These are phyloP conservation scores for Varecia variegata DNA, from an alignment of 2,797 vertebrate genomes.

Conservation along the genomic window DNA sequence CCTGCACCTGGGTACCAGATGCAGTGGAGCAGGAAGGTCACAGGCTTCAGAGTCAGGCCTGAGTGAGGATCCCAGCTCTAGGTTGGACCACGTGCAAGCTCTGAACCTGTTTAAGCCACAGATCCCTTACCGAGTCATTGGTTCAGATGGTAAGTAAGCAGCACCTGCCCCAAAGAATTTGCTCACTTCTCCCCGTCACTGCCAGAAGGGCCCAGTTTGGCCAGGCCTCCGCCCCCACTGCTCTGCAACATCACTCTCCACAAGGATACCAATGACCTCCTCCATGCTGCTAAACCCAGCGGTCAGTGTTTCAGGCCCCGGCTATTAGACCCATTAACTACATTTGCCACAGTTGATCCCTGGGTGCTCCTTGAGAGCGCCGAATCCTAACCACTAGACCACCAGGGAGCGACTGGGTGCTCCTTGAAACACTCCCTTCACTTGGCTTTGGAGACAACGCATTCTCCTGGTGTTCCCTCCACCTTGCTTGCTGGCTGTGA, in stretches of 20 bases:
- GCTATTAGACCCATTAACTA: not conserved
- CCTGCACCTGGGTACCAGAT: not conserved
- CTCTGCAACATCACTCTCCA: not conserved
- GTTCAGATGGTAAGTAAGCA: not conserved
- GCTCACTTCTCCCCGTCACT: not conserved
- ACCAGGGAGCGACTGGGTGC: too few species aligned
- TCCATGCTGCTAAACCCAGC: not conserved
- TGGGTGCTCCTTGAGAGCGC: not conserved
- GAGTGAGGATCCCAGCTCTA: not conserved
- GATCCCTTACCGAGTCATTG: not conserved
- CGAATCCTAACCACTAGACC: too few species aligned
- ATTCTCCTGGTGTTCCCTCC: not conserved
- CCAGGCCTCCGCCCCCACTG: not conserved
- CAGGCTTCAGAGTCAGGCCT: not conserved
- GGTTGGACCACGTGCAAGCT: not conserved
- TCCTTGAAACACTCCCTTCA: not conserved
- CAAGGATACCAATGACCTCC: not conserved
- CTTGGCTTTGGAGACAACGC: not conserved
- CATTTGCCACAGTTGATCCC: not conserved
- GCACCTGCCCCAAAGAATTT: not conserved
- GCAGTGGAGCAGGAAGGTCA: not conserved
- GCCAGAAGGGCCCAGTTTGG: not conserved
- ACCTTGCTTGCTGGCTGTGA: not conserved
- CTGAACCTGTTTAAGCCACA: not conserved
- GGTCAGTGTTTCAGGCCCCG: not conserved